Evolutionary conservation across 2,888 invertebrate genomes (phyloP), one percentile per base, ranked within the genome.

Genomic region (Drosophila formosana): DNA sequence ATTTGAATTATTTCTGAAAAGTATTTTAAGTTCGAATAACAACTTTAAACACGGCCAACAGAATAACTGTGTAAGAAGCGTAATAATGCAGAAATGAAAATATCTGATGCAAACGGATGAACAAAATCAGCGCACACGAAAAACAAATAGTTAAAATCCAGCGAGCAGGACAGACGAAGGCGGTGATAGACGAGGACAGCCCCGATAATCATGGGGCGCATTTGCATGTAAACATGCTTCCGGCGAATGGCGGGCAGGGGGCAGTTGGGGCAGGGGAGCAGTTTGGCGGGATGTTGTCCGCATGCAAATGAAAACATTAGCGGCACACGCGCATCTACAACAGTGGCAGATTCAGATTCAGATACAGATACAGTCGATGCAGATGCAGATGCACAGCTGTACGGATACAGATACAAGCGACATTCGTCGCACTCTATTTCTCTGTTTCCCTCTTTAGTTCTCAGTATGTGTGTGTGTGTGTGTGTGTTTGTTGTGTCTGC

Each of bases 301-400:
- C 82, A 84, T 84, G 85, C 87, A 84, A 84, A 85, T 85, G 82
- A 84, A 83, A 85, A 85, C 88, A 85, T 85, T 87, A 87, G 85
- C 78, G 80, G 57, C 52, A 75, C 66, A 75, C 81, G 80, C 82
- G 85, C 63, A 82, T 76, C 60, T 57, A 52, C 43, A 67, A 39
- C 50, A 18, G 18, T 18, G 18, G 18, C 18, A 18, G 18, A 18
- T 18, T 18, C 18, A 18, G 18, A 18, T 64, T 60, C 57, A 66
- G 66, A 45, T 70, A 50, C 75, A 68, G 68, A 56, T 72, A 58
- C 43, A 63, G 65, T 18, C 18, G 18, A 46, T 66, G 23, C 60
- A 75, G 63, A 34, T 61, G 61, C 63, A 63, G 65, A 60, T 62
- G 37, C 52, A 39, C 61, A 45, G 41, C 49, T 49, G 58, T 30